A percentile compares a stretch with the other conserved stretches of the same genome.
Evolutionary conservation across 2,888 invertebrate genomes (phyloP).

Genomic region (Eristalis arbustorum): DNA sequence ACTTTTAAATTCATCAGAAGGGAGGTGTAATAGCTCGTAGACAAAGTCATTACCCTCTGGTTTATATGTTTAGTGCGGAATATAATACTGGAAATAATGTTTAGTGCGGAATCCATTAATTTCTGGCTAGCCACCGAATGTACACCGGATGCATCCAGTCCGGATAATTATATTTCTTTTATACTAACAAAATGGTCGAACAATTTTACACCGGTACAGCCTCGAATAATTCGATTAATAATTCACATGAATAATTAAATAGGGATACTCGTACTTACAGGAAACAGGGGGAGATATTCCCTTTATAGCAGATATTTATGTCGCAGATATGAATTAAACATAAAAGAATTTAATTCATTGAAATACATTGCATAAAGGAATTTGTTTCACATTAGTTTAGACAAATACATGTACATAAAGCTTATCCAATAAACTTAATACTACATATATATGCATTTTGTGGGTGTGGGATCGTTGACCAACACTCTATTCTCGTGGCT

Average conservation of each 20-base stretch:
- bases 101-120: conserved; percentile 14
- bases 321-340: background rate
- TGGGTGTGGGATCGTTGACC: too few species aligned
- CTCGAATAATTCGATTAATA: conserved; percentile 24
- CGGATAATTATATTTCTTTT: conserved; percentile 16
- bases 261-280: background rate
- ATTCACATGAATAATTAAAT: conserved; percentile 28
- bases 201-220: background rate
- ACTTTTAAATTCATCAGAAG: background rate
- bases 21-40: too few species aligned
- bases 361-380: too few species aligned
- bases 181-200: background rate
- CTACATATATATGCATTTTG: too few species aligned
- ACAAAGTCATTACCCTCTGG: background rate
- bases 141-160: background rate
- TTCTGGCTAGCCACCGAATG: background rate
- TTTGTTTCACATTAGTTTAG: too few species aligned
- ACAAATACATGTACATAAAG: too few species aligned
- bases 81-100: conserved; percentile 19
- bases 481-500: too few species aligned
- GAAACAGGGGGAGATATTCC: background rate
- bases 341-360: too few species aligned
- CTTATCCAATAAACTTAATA: too few species aligned
- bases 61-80: background rate
- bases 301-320: background rate